These are phyloP conservation scores for Cyclura pinguis DNA, from an alignment of 2,797 vertebrate genomes.

Conservation along the genomic window DNA sequence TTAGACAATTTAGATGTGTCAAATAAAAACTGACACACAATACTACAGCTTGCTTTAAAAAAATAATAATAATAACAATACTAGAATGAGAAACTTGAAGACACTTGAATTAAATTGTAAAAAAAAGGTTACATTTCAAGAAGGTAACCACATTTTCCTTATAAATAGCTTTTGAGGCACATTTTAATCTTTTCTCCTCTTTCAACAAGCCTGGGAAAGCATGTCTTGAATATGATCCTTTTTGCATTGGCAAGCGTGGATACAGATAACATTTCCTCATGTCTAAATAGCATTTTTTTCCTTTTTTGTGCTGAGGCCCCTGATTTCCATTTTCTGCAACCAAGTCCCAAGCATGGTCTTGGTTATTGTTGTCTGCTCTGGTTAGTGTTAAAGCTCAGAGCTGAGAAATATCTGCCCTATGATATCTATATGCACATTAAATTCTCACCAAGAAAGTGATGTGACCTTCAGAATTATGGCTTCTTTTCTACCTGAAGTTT, in stretches of 20 bases:
- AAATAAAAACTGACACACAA: slow-evolving; percentile 62
- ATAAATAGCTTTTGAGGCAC: slow-evolving; percentile 56
- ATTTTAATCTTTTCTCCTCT: slow-evolving; percentile 60
- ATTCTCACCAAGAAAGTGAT: not conserved
- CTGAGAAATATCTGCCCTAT: slow-evolving; percentile 18
- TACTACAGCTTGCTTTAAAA: not conserved
- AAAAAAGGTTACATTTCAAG: slow-evolving; percentile 55
- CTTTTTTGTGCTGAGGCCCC: not conserved
- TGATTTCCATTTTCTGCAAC: slow-evolving; percentile 56
- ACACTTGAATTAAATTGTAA: slow-evolving; percentile 55
- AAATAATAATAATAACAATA: slow-evolving; percentile 39
- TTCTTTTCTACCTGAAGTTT: not conserved
- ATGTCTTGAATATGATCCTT: slow-evolving; percentile 56
- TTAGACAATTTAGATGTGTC: slow-evolving; percentile 65
- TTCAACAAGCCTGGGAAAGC: slow-evolving; percentile 60
- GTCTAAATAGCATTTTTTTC: slow-evolving; percentile 55
- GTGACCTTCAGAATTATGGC: slow-evolving; percentile 19
- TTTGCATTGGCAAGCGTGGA: slow-evolving; percentile 47
- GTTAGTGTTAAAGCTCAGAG: slow-evolving; percentile 43
- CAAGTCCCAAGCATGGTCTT: slow-evolving; percentile 10
- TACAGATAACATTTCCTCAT: slow-evolving; percentile 55
- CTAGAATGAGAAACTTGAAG: slow-evolving; percentile 59
- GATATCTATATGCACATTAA: not conserved
- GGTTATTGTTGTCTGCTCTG: slow-evolving; percentile 24
- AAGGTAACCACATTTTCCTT: slow-evolving; percentile 53